Evolutionary conservation across 2,113 vertebrate species (phyloP).

Genomic region (Garra rufa): DNA sequence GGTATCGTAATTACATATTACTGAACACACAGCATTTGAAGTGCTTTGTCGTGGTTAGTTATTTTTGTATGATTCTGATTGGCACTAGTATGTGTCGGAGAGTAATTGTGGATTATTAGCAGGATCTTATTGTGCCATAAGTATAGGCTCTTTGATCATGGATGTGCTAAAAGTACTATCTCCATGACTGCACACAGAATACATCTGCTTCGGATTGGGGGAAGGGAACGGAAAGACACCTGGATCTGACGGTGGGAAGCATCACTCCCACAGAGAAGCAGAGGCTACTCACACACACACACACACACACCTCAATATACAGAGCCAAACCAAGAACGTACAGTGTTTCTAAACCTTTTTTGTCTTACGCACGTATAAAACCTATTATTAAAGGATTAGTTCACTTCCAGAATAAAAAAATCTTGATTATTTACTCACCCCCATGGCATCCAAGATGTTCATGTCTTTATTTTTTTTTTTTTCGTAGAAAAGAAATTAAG

Average conservation of each 20-base stretch:
- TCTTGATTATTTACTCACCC: too few species aligned
- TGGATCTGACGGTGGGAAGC: neutral
- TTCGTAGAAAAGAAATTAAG: too few species aligned
- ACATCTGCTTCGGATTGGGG: conserved; percentile 29
- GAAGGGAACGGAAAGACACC: conserved; percentile 11
- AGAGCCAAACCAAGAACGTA: conserved; percentile 11
- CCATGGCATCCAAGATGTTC: too few species aligned
- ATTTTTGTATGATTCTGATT: conserved; percentile 49
- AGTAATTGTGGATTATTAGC: conserved; percentile 58
- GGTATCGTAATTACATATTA: conserved; percentile 47
- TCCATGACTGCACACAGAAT: conserved; percentile 36
- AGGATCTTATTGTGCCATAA: conserved; percentile 53
- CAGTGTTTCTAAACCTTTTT: neutral
- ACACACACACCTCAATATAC: neutral
- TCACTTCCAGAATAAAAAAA: too few species aligned
- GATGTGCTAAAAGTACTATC: conserved; percentile 34
- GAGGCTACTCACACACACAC: conserved; percentile 5
- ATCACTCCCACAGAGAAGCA: conserved; percentile 30
- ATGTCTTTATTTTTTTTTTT: too few species aligned
- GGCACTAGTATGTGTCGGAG: conserved; percentile 23
- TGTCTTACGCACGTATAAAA: conserved; percentile 16
- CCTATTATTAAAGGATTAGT: neutral
- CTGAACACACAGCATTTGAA: conserved; percentile 36
- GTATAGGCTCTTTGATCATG: conserved; percentile 50
- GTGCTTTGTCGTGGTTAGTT: conserved; percentile 36